These are phyloP conservation scores for Andrena hattorfiana DNA, from an alignment of 2,888 invertebrate species.

Conservation along the genomic window DNA sequence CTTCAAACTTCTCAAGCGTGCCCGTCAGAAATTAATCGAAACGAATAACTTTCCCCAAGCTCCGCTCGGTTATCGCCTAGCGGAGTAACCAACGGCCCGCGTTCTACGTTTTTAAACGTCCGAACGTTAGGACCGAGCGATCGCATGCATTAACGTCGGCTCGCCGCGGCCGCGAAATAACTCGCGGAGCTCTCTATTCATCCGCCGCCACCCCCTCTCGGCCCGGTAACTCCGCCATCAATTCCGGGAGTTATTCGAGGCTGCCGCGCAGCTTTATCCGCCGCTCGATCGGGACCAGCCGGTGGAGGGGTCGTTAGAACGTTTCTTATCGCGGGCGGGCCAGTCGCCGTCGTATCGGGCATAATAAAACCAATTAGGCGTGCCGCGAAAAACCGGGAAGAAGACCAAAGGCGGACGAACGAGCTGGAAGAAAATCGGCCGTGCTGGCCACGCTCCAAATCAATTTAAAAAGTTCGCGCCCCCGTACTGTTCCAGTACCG, in stretches of 20 bases:
- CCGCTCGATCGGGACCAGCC: constrained; percentile 4
- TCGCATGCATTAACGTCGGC: constrained; percentile 53
- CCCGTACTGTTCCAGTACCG: background rate
- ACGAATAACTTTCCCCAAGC: background rate
- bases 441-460: constrained; percentile 83
- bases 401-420: constrained; percentile 57
- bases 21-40: background rate
- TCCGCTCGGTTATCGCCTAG: background rate
- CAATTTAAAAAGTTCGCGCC: constrained; percentile 81
- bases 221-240: constrained; percentile 50
- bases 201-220: constrained; percentile 9
- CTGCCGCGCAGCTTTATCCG: constrained; percentile 38
- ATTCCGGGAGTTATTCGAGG: constrained; percentile 53
- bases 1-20: too few species aligned
- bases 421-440: constrained; percentile 76
- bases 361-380: constrained; percentile 83
- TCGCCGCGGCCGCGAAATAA: constrained; percentile 44
- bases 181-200: constrained; percentile 53
- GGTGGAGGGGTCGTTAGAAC: constrained; percentile 52
- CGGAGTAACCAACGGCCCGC: background rate
- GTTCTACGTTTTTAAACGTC: constrained; percentile 1
- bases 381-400: constrained; percentile 63
- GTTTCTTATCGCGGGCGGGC: constrained; percentile 63
- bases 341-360: constrained; percentile 64
- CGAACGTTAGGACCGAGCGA: constrained; percentile 34